phyloP scores from a whole-genome alignment of 2,797 vertebrate species.

The Sebastes vulpes region DNA sequence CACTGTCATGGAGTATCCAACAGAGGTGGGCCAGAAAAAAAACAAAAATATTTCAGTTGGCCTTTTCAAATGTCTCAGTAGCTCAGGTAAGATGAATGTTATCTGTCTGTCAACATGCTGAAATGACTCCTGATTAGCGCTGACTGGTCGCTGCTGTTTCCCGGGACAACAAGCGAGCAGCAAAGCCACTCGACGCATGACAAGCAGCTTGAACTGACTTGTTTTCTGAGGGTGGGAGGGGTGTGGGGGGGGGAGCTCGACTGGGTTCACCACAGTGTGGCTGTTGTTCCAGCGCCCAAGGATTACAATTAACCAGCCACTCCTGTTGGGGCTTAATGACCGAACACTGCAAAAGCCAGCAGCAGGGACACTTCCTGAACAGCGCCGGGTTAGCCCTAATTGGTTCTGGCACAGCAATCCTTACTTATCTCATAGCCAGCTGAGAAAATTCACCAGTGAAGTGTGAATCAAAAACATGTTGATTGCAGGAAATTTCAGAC shows the following conservation, averaged over 20 bases:
- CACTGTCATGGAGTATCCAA: neutral
- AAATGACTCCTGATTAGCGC: slow-evolving; percentile 22
- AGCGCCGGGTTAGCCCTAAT: slow-evolving; percentile 70
- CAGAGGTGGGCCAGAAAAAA: neutral
- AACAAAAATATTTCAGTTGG: neutral
- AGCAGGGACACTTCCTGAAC: slow-evolving; percentile 77
- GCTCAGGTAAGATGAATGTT: neutral
- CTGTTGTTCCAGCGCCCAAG: slow-evolving; percentile 81
- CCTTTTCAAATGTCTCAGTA: neutral
- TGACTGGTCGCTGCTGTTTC: slow-evolving; percentile 41
- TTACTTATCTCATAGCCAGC: slow-evolving; percentile 68
- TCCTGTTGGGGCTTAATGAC: slow-evolving; percentile 82
- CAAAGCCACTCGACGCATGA: slow-evolving; percentile 60
- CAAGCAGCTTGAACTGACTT: slow-evolving; percentile 68
- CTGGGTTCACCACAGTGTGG: slow-evolving; percentile 67
- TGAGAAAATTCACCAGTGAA: slow-evolving; percentile 68
- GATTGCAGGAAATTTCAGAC: slow-evolving; percentile 56
- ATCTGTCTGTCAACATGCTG: neutral
- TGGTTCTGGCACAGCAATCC: slow-evolving; percentile 77
- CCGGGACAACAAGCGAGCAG: slow-evolving; percentile 34
- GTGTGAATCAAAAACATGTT: slow-evolving; percentile 67
- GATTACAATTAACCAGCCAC: slow-evolving; percentile 81
- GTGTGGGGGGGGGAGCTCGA: neutral
- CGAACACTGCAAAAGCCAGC: slow-evolving; percentile 70
- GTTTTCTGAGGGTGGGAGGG: slow-evolving; percentile 33